Evolutionary conservation across 2,888 invertebrate species (phyloP).

Genomic region (Nematopogon swammerdamellus): DNA sequence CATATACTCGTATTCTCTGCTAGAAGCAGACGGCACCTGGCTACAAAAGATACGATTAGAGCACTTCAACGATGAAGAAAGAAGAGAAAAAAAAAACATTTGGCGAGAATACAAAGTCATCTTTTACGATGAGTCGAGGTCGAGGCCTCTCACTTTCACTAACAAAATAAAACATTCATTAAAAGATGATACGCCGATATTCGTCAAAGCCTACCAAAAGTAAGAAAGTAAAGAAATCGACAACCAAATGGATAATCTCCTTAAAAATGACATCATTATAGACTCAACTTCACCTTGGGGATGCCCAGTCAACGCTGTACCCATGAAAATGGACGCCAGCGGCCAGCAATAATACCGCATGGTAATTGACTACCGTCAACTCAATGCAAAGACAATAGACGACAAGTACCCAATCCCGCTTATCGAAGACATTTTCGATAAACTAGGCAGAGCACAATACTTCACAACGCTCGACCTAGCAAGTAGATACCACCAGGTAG

Average conservation of each 20-base stretch:
- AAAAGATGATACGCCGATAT: background rate
- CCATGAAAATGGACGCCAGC: background rate
- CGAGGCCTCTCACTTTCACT: background rate
- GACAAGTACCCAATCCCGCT: conserved; percentile 16
- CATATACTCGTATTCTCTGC: too few relatives aligned
- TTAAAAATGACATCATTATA: background rate
- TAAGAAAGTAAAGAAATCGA: background rate
- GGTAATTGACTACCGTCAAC: background rate
- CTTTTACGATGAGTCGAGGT: background rate
- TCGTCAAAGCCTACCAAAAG: background rate
- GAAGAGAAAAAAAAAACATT: background rate
- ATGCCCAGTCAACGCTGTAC: background rate
- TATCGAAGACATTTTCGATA: conserved; percentile 15
- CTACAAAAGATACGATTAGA: background rate
- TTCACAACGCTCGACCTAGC: conserved; percentile 16
- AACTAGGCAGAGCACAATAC: conserved; percentile 12
- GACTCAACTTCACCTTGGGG: background rate
- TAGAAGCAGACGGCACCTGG: too few relatives aligned
- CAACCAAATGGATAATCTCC: background rate
- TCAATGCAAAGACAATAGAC: conserved; percentile 12
- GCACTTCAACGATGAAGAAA: background rate
- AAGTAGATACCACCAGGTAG: conserved; percentile 13
- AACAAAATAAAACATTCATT: background rate
- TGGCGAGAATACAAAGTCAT: background rate
- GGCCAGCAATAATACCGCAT: background rate